These are phyloP conservation scores for Apoda limacodes DNA, from an alignment of 2,888 invertebrate species.

Conservation along the genomic window DNA sequence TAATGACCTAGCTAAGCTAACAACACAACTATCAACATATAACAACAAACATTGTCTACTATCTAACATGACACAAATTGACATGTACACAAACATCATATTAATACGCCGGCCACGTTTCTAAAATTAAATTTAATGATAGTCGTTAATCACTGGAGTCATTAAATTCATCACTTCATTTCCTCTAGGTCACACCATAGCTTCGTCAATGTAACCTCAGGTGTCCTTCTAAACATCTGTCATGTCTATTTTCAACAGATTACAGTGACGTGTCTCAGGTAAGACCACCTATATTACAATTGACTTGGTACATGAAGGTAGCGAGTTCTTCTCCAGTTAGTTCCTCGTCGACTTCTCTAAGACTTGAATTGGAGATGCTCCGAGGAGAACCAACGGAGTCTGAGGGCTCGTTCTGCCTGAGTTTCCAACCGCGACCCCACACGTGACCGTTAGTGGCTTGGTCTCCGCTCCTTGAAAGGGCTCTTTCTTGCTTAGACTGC, in stretches of 20 bases:
- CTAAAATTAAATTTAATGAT: too few species aligned
- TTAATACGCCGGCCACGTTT: too few species aligned
- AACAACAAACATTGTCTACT: too few species aligned
- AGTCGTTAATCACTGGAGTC: too few species aligned
- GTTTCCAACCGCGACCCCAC: conserved; percentile 45
- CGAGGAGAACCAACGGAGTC: conserved; percentile 61
- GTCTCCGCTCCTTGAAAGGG: conserved; percentile 44
- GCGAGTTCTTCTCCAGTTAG: conserved; percentile 76
- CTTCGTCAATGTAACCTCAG: background rate
- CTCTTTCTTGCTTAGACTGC: conserved; percentile 46
- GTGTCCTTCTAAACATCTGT: conserved; percentile 3
- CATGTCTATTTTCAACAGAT: conserved; percentile 8
- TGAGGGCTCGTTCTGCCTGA: conserved; percentile 35
- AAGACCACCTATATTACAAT: conserved; percentile 53
- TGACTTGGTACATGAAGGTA: conserved; percentile 76
- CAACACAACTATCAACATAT: too few species aligned
- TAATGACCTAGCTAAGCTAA: too few species aligned
- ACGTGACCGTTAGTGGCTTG: conserved; percentile 46
- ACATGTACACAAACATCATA: too few species aligned
- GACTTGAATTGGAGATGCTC: conserved; percentile 80
- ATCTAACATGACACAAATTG: too few species aligned
- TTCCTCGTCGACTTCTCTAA: conserved; percentile 79
- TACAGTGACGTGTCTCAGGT: conserved; percentile 55
- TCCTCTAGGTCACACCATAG: too few species aligned
- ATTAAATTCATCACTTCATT: too few species aligned